Percentiles rank a stretch among this genome's conserved stretches.
These are phyloP conservation scores for Amorpha juglandis DNA, from an alignment of 2,888 invertebrate genomes.

Conservation along the genomic window DNA sequence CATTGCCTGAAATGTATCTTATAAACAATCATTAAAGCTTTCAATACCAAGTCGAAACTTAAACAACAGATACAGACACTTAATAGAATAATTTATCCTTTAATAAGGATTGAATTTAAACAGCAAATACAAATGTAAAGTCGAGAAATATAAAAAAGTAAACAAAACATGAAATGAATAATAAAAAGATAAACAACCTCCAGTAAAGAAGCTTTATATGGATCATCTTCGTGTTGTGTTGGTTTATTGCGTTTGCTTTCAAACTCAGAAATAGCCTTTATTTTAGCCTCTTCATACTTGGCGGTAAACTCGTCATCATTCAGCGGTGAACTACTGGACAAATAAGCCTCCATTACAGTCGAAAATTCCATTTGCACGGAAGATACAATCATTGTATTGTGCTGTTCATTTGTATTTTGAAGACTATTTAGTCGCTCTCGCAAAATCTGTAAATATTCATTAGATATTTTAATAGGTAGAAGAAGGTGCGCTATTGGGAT, in stretches of 20 bases:
- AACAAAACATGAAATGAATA: too few relatives aligned
- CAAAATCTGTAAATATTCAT: slow-evolving; percentile 31
- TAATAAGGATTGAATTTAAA: too few relatives aligned
- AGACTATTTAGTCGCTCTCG: slow-evolving; percentile 18
- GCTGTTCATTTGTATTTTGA: slow-evolving; percentile 29
- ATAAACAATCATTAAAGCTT: too few relatives aligned
- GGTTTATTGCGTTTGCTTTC: slow-evolving; percentile 27
- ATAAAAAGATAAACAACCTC: slow-evolving; percentile 21
- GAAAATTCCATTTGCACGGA: slow-evolving; percentile 29
- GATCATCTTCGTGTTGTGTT: slow-evolving; percentile 30
- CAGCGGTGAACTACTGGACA: slow-evolving; percentile 29
- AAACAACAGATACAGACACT: too few relatives aligned
- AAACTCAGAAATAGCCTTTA: slow-evolving; percentile 31
- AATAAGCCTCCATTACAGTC: slow-evolving; percentile 28
- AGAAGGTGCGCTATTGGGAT: too few relatives aligned
- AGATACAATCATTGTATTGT: slow-evolving; percentile 30
- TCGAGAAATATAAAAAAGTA: too few relatives aligned
- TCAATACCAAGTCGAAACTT: neutral
- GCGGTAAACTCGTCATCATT: slow-evolving; percentile 28
- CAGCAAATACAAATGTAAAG: too few relatives aligned
- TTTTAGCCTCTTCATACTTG: slow-evolving; percentile 28
- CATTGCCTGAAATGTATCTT: slow-evolving; percentile 19
- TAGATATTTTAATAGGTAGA: too few relatives aligned
- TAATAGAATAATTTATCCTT: too few relatives aligned
- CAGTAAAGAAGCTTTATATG: slow-evolving; percentile 27